Base-by-base conservation (phyloP, 2,797 vertebrate genomes). In the Corythornis leucogaster region DNA sequence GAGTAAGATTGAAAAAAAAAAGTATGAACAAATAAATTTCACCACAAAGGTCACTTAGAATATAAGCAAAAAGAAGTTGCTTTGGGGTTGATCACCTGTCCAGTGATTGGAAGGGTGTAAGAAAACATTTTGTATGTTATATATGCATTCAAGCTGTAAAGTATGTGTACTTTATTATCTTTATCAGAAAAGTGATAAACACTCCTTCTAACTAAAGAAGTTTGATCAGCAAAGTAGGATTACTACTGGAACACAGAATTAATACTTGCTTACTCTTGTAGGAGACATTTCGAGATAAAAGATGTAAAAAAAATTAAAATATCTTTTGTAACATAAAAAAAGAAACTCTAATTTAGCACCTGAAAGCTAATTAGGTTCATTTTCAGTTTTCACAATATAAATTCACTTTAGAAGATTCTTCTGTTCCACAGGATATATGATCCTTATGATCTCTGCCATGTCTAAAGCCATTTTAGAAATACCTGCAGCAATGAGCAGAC, bases 301-400 rank as follows among this genome's bases (percentile, higher is more conserved):
- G 63, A 45, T 69, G 59, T 38, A 43, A 69, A 87, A 87, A 91
- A 40, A 68, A 33, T 48, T 28, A 58, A 20, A 20, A 15, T 7
- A 7, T 26, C 25, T n/a, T 38, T 73, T 64, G 38, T 45, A 86
- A 15, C 9, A 51, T 51, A 17, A 50, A 79, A 79, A 79, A 82
- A 19, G 80, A 66, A 71, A 51, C 80, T 50, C 51, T 66, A 78
- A 80, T 90, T 89, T 86, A 51, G 82, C 61, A 79, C 15, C 64
- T 86, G 76, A 91, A 89, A 94, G 28, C 13, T 90, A 43, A 33
- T 71, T 51, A 79, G 35, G 51, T 80, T 90, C 46, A 38, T 82
- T 85, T 78, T 64, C 54, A 68, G 19, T 70, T 82, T 80, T 82
- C 48, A 82, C 28, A 77, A 70, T 57, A 30, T 24, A 73, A 58